Evolutionary conservation across 2,888 invertebrate species (phyloP), one percentile per base, ranked within the genome.

Genomic region (Biston betularia): DNA sequence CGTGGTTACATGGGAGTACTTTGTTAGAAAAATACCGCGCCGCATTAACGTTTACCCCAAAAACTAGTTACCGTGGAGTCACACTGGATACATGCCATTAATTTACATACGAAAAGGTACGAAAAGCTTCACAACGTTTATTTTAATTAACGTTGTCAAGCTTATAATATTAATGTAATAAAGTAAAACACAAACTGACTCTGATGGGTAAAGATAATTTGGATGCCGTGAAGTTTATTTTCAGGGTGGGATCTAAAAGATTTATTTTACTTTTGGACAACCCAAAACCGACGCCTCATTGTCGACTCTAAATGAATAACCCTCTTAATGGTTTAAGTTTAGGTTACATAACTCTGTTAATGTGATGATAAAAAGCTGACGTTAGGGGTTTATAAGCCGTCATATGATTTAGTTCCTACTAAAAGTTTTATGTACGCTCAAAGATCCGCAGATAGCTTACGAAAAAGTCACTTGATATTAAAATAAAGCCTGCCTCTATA

Each of bases 141-240:
- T 68, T 65, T 70, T 70, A 73, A 70, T 73, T 59, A 69, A 71
- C 67, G 45, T 58, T 54, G 60, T 58, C 45, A 38, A 52, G 63
- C 65, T 69, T 59, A 56, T 65, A n/a, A 63, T 63, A 66, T 74
- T 70, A 70, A 71, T 73, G 66, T 57, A 63, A 61, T 66, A 66
- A 70, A 70, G 60, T 69, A 69, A 64, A 45, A 58, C 46, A 53
- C 40, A 24, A 45, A 62, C 69, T 62, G 60, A 68, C 63, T 56
- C 58, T 46, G 56, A 46, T 59, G 62, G 44, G 62, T 65, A 52
- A 59, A 65, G 61, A 69, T 65, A 63, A 67, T 63, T 67, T 65
- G 34, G 63, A 53, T 65, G 48, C 58, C 59, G 48, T 60, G 14
- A 69, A 67, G 58, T 64, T 63, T 42, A 67, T 63, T 65, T 73